Evolutionary conservation across 2,888 invertebrate species (phyloP).

Genomic region (Congeria kusceri): DNA sequence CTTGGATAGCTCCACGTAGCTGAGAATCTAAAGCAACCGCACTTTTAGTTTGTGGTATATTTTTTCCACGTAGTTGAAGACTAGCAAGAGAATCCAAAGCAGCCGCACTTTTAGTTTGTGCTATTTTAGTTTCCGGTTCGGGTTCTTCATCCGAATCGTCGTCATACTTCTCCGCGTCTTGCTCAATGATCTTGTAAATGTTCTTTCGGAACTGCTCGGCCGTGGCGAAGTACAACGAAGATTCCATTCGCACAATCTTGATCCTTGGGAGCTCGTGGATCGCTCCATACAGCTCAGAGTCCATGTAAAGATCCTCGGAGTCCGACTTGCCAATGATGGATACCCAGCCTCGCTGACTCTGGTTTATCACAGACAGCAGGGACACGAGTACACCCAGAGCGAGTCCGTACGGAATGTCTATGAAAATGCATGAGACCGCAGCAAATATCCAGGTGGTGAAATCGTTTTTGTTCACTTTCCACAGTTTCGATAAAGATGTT

Average conservation of each 20-base stretch:
- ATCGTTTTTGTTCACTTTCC: constrained; percentile 91
- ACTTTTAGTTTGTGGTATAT: too few relatives aligned
- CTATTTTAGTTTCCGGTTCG: constrained; percentile 2
- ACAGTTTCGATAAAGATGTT: constrained; percentile 89
- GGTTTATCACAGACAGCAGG: constrained; percentile 76
- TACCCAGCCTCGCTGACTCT: constrained; percentile 77
- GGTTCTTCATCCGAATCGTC: constrained; percentile 10
- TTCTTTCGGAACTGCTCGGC: constrained; percentile 79
- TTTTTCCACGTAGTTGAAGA: not conserved
- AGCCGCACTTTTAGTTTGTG: not conserved
- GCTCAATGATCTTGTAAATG: constrained; percentile 76
- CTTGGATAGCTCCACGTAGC: not conserved
- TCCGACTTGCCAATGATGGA: constrained; percentile 70
- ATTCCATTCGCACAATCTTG: constrained; percentile 81
- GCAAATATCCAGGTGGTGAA: constrained; percentile 86
- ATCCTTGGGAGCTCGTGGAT: constrained; percentile 72
- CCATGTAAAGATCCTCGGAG: constrained; percentile 69
- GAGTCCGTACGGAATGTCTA: constrained; percentile 81
- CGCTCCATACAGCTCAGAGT: constrained; percentile 70
- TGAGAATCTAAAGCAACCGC: not conserved
- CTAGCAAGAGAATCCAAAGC: not conserved
- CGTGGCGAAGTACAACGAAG: constrained; percentile 82
- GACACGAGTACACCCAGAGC: constrained; percentile 76
- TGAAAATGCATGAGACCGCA: constrained; percentile 68
- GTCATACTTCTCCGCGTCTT: constrained; percentile 29